These are phyloP conservation scores for Embidobia sp. DNA, from an alignment of 2,888 invertebrate genomes.

Conservation along the genomic window DNA sequence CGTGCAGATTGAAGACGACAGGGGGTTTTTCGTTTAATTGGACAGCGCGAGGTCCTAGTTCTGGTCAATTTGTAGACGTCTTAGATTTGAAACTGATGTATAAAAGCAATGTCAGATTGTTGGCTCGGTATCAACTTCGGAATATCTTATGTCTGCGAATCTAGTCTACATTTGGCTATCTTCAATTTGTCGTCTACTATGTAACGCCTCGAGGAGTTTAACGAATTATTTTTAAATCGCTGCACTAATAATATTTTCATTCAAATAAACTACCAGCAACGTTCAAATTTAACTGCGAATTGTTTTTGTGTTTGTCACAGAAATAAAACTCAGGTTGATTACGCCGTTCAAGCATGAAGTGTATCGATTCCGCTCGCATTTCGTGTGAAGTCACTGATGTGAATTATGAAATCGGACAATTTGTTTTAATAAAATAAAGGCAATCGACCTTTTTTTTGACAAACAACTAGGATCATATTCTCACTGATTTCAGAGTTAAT, in stretches of 20 bases:
- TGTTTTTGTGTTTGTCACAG: too few relatives aligned
- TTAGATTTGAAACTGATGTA: constrained; percentile 61
- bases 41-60: constrained; percentile 57
- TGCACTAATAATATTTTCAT: constrained; percentile 27
- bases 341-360: too few relatives aligned
- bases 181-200: constrained; percentile 34
- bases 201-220: constrained; percentile 1
- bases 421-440: too few relatives aligned
- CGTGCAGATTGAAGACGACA: constrained; percentile 44
- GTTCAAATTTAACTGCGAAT: constrained; percentile 7
- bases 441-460: too few relatives aligned
- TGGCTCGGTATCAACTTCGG: constrained; percentile 56
- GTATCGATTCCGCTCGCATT: too few relatives aligned
- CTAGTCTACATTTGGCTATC: constrained; percentile 58
- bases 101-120: constrained; percentile 59
- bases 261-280: constrained; percentile 6
- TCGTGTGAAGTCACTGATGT: too few relatives aligned
- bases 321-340: too few relatives aligned
- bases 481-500: too few relatives aligned
- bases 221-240: constrained; percentile 33
- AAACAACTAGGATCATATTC: too few relatives aligned
- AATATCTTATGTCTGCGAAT: constrained; percentile 59
- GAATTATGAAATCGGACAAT: too few relatives aligned
- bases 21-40: constrained; percentile 58
- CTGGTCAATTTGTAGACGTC: constrained; percentile 61